Percentiles rank a stretch among this genome's conserved stretches.
These are phyloP conservation scores for Gymnosoma rotundatum DNA, from an alignment of 2,888 invertebrate species.

Conservation along the genomic window DNA sequence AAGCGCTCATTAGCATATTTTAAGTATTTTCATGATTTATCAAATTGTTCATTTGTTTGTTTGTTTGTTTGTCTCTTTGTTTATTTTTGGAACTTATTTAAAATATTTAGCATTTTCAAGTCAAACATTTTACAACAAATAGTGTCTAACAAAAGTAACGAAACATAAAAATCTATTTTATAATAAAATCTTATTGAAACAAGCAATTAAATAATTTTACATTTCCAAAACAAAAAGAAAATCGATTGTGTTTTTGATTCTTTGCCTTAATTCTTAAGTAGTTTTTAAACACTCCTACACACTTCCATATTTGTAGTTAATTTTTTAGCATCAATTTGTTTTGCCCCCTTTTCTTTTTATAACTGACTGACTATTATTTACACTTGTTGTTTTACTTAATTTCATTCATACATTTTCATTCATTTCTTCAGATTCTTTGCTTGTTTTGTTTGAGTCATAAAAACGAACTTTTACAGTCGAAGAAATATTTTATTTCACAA, in stretches of 20 bases:
- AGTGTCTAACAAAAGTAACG: background rate
- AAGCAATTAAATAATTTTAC: background rate
- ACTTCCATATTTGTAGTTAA: too few relatives aligned
- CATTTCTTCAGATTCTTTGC: slow-evolving; percentile 6
- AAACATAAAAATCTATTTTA: background rate
- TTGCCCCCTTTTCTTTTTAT: slow-evolving; percentile 5
- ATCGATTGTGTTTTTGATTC: too few relatives aligned
- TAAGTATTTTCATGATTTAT: slow-evolving; percentile 47
- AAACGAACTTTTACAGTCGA: too few relatives aligned
- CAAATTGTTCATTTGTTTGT: slow-evolving; percentile 40
- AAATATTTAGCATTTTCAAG: slow-evolving; percentile 20
- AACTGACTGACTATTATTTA: slow-evolving; percentile 9
- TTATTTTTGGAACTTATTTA: slow-evolving; percentile 14
- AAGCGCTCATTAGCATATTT: slow-evolving; percentile 48
- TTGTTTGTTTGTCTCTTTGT: background rate
- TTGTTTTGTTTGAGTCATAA: background rate
- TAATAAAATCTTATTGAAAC: background rate
- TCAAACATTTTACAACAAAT: background rate
- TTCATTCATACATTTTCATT: slow-evolving; percentile 1
- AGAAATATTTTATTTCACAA: too few relatives aligned
- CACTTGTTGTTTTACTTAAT: background rate
- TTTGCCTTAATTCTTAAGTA: too few relatives aligned
- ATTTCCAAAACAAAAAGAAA: background rate
- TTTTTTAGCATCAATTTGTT: background rate
- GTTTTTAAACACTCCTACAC: too few relatives aligned